Percentiles rank a stretch among this genome's conserved stretches.
Conservation (phyloP, 2,113 vertebrate species). For the Uropsilus gracilis region DNA sequence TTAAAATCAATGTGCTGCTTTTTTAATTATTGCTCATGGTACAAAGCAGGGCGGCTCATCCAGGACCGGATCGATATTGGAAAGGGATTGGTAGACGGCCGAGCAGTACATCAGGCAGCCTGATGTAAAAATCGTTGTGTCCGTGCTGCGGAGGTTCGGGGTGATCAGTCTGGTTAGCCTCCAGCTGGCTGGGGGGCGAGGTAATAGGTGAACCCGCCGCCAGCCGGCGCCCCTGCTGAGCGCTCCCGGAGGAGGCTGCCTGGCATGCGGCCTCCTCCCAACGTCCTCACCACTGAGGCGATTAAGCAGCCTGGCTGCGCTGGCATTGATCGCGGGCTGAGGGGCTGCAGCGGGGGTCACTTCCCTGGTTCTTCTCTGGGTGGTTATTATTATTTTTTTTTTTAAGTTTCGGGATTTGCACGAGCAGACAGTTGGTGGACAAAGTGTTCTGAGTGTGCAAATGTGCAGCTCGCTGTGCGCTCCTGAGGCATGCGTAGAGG, state of each 20-base stretch:
- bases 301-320: constrained; percentile 86
- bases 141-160: constrained; percentile 92
- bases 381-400: background rate
- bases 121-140: constrained; percentile 99
- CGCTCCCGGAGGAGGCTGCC: constrained; percentile 85
- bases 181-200: constrained; percentile 97
- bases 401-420: constrained; percentile 24
- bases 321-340: constrained; percentile 88
- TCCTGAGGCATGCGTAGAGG: too few species aligned
- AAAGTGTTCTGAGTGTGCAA: background rate
- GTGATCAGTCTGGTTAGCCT: constrained; percentile 98
- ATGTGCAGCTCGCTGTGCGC: background rate
- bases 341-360: constrained; percentile 40
- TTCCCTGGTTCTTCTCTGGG: constrained; percentile 88
- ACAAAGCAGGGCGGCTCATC: constrained; percentile 99
- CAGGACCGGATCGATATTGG: constrained; percentile 97
- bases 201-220: constrained; percentile 95
- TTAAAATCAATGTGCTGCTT: constrained; percentile 99
- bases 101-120: constrained; percentile 98
- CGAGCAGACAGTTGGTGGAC: background rate
- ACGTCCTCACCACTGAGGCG: constrained; percentile 84
- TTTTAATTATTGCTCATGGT: constrained; percentile 99
- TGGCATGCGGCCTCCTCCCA: constrained; percentile 89
- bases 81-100: constrained; percentile 97
- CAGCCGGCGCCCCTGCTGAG: constrained; percentile 94